phyloP scores from a whole-genome alignment of 2,888 invertebrate genomes.

The Eurytoma californica region DNA sequence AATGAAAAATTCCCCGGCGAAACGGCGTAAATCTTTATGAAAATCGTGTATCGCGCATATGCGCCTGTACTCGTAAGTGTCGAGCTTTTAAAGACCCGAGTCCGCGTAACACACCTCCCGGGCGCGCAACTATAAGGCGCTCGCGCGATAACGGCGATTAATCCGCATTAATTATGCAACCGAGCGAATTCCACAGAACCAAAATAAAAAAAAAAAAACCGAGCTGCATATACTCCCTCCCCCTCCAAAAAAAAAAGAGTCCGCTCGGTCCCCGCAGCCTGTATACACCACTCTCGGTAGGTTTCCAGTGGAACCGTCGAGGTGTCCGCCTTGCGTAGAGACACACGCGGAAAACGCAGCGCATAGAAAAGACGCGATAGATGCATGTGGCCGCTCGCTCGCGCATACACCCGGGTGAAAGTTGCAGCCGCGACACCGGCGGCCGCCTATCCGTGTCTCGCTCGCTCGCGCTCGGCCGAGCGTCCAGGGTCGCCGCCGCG shows the following conservation, averaged over 20 bases:
- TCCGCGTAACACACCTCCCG: not conserved
- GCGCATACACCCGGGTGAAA: conserved; percentile 42
- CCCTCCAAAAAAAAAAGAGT: too few species aligned
- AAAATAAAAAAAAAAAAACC: too few species aligned
- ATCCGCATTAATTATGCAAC: too few species aligned
- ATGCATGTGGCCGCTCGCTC: not conserved
- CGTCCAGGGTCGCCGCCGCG: conserved; percentile 23
- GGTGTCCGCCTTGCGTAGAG: not conserved
- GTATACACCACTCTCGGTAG: too few species aligned
- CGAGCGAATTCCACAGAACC: too few species aligned
- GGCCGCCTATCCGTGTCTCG: conserved; percentile 17
- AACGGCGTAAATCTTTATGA: conserved; percentile 34
- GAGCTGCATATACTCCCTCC: too few species aligned
- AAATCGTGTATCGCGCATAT: too few species aligned
- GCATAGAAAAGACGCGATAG: not conserved
- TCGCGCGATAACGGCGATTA: too few species aligned
- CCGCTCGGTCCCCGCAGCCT: too few species aligned
- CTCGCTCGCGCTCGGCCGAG: conserved; percentile 1
- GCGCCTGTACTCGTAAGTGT: too few species aligned
- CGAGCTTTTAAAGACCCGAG: too few species aligned
- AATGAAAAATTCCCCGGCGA: conserved; percentile 40
- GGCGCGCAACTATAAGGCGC: conserved; percentile 3
- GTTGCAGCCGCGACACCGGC: conserved; percentile 41
- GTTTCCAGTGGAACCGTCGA: too few species aligned
- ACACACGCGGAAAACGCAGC: not conserved